Conservation (phyloP, 1,140 invertebrate genomes). For the Grapholita molesta region DNA sequence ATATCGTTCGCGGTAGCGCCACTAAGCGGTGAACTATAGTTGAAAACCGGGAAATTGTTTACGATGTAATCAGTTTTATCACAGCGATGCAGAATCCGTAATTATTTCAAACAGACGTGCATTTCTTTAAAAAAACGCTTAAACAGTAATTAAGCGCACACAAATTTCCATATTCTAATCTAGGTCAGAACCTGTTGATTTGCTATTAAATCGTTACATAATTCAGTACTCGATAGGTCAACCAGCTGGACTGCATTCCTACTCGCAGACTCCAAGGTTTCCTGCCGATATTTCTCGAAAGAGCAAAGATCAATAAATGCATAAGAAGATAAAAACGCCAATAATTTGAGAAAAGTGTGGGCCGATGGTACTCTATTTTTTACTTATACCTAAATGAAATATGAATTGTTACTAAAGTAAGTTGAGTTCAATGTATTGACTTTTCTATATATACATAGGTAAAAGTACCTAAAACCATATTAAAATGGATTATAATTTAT, state of each 20-base stretch:
- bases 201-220: slow-evolving; percentile 3
- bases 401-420: too few species aligned
- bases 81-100: too few species aligned
- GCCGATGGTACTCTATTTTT: neutral
- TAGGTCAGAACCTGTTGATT: neutral
- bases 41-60: too few species aligned
- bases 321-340: neutral
- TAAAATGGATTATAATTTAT: too few species aligned
- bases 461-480: too few species aligned
- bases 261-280: neutral
- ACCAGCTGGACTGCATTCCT: neutral
- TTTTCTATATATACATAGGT: too few species aligned
- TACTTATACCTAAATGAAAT: too few species aligned
- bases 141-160: neutral
- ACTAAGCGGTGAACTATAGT: too few species aligned
- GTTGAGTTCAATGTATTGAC: too few species aligned
- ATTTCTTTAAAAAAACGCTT: neutral
- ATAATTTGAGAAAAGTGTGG: neutral
- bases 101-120: too few species aligned
- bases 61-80: too few species aligned
- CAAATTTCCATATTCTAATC: neutral
- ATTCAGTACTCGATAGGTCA: neutral
- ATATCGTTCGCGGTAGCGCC: too few species aligned
- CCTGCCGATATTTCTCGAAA: neutral
- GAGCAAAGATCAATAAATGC: neutral